Conservation (phyloP, 2,797 vertebrate species). For the Coracias cyanogaster region DNA sequence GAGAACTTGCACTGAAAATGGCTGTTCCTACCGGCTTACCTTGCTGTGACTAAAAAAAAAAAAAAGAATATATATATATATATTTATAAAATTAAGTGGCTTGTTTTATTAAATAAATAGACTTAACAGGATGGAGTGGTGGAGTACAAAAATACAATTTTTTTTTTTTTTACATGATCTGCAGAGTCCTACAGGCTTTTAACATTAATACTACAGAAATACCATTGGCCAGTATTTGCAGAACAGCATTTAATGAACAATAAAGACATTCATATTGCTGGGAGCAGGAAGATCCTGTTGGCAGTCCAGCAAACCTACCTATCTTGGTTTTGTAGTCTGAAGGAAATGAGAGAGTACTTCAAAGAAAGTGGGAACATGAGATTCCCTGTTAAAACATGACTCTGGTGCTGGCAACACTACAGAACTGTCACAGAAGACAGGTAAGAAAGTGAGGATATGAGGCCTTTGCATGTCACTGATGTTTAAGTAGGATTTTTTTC, state of each 20-base stretch:
- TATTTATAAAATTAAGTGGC: neutral
- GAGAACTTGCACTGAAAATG: neutral
- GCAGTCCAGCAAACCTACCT: neutral
- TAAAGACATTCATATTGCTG: neutral
- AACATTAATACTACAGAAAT: neutral
- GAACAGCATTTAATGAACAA: neutral
- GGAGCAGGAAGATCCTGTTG: neutral
- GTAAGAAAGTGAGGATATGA: neutral
- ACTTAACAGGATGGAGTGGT: neutral
- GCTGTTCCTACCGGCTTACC: neutral
- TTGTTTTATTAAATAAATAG: slow-evolving; percentile 23
- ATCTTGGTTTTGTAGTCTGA: neutral
- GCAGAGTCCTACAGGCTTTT: neutral
- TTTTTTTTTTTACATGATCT: neutral
- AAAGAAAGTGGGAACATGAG: neutral
- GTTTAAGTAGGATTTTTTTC: neutral
- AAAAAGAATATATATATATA: too few species aligned
- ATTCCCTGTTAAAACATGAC: neutral
- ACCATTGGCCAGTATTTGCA: neutral
- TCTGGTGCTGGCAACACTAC: neutral
- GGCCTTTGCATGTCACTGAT: rapidly evolving
- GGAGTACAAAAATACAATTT: neutral
- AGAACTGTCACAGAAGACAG: neutral
- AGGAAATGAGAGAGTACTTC: neutral
- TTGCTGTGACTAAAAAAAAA: neutral